Evolutionary conservation across 2,888 invertebrate species (phyloP), one percentile per base, ranked within the genome.

Genomic region (Rosalia funebris): DNA sequence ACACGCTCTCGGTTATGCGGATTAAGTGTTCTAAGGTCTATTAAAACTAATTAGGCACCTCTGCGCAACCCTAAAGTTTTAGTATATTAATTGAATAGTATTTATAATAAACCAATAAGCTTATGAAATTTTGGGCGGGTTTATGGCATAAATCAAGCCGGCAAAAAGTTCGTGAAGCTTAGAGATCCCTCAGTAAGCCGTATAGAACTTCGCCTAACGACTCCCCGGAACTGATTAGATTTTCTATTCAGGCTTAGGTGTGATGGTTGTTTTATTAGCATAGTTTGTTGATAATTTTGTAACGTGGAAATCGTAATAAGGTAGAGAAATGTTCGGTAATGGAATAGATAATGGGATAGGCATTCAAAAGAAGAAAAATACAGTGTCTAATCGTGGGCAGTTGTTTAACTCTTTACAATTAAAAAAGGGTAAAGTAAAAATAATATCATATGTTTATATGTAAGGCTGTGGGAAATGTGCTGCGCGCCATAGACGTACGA

Each of bases 21-120:
- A 46, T 46, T 20, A 44, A 44, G 32, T 46, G 15, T 46, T 46
- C 32, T 14, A 32, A 39, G 36, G 50, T 50, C 37, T 16, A 20
- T 37, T 37, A 39, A 50, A 50, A 50, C 50, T 50, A 50, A 50
- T 50, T 50, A 50, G 20, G 50, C 14, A 41, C 41, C 52, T 41
- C 25, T 25, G 39, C 20, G 39, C 15, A 19, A 25, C 32, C 41
- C 52, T 41, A 20, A 52, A 41, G 39, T 52, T 50, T 41, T 15
- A 41, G 31, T 41, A 20, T 25, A 41, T 52, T 52, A 52, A 52
- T 41, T 52, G 41, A 46, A 46, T 46, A 32, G 37, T 37, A 46
- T 46, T 46, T 46, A 46, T 46, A 46, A 32, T 46, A 46, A 46
- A 46, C 46, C 46, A 46, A 46, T 46, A 46, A 46, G 46, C 46